These are phyloP conservation scores for Gymnocephalus cernua DNA, from an alignment of 2,113 vertebrate genomes.

Conservation along the genomic window DNA sequence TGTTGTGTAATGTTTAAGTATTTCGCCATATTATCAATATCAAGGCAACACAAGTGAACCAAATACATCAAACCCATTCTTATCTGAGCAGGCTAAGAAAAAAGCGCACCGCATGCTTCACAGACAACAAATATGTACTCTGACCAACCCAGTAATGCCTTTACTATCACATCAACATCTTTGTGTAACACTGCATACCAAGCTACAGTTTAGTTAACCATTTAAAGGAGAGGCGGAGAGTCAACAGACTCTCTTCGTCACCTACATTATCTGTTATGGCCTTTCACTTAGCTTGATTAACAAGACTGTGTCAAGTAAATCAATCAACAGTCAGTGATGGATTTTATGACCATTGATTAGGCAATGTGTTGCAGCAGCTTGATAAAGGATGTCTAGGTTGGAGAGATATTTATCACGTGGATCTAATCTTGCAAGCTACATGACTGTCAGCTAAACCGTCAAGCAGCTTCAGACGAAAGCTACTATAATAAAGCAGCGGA, in stretches of 20 bases:
- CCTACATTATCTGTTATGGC: constrained; percentile 43
- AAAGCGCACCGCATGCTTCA: background rate
- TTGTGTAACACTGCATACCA: constrained; percentile 31
- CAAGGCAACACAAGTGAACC: background rate
- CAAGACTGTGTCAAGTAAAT: constrained; percentile 57
- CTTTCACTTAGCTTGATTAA: constrained; percentile 78
- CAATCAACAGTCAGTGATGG: constrained; percentile 65
- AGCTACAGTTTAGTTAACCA: constrained; percentile 62
- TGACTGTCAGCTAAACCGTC: background rate
- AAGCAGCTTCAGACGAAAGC: constrained; percentile 24
- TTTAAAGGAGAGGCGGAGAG: constrained; percentile 46
- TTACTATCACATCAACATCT: constrained; percentile 42
- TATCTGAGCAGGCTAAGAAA: constrained; percentile 7
- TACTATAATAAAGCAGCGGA: constrained; percentile 17
- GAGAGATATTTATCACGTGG: constrained; percentile 16
- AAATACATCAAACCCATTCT: constrained; percentile 30
- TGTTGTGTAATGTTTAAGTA: background rate
- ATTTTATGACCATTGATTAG: constrained; percentile 72
- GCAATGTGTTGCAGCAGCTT: constrained; percentile 23
- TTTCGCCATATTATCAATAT: constrained; percentile 1
- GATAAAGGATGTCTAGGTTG: constrained; percentile 28
- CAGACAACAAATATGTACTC: constrained; percentile 64
- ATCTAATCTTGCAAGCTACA: constrained; percentile 16
- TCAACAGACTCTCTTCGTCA: constrained; percentile 6
- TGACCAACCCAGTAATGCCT: constrained; percentile 46